These are phyloP conservation scores for Otolemur crassicaudatus DNA, from an alignment of 2,797 vertebrate species.

Conservation along the genomic window DNA sequence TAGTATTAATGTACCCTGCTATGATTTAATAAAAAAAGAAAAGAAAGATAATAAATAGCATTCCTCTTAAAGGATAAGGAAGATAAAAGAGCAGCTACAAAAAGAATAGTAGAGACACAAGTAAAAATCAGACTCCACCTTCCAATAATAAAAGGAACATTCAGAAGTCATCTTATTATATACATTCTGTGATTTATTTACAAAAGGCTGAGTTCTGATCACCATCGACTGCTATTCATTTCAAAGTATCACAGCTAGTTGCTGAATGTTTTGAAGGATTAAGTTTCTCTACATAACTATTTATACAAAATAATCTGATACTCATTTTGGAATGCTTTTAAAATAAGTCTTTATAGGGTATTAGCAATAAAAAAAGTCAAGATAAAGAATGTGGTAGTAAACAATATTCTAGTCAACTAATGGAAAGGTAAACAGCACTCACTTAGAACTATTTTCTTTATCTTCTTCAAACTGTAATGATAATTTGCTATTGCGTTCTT, in stretches of 20 bases:
- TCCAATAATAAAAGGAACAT: neutral
- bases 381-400: neutral
- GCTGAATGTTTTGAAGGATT: conserved; percentile 11
- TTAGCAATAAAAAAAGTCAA: neutral
- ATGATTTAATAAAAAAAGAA: too few species aligned
- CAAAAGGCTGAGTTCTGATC: neutral
- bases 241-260: neutral
- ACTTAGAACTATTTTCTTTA: conserved; percentile 95
- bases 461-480: conserved; percentile 93
- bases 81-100: neutral
- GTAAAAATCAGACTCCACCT: neutral
- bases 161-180: neutral
- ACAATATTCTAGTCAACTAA: conserved; percentile 12
- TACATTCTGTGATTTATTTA: conserved; percentile 11
- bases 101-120: neutral
- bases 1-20: too few species aligned
- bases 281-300: neutral
- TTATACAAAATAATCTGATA: conserved; percentile 44
- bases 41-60: neutral
- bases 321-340: neutral
- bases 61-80: neutral
- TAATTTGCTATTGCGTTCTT: conserved; percentile 90
- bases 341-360: neutral
- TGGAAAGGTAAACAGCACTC: conserved; percentile 82
- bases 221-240: neutral